A percentile compares a stretch with the other conserved stretches of the same genome.
Evolutionary conservation across 2,797 vertebrate species (phyloP).

Genomic region (Pampus argenteus): DNA sequence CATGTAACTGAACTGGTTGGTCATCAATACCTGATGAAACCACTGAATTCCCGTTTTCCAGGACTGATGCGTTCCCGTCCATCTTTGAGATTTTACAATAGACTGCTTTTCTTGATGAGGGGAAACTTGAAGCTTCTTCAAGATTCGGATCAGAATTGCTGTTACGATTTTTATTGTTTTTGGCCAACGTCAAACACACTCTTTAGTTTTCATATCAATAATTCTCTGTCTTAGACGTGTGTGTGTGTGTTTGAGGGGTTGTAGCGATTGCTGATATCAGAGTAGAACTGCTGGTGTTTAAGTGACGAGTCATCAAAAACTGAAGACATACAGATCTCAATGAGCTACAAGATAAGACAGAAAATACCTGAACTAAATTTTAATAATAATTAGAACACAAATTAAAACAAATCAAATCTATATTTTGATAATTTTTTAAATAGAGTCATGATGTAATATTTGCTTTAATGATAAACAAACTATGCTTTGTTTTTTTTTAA

Average conservation of each 20-base stretch:
- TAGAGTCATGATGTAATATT: not conserved
- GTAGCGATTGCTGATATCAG: constrained; percentile 44
- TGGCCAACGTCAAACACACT: constrained; percentile 27
- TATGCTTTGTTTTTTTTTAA: not conserved
- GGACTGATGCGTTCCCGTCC: not conserved
- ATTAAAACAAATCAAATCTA: not conserved
- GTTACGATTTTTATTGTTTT: constrained; percentile 27
- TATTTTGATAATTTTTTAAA: not conserved
- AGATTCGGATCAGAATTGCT: constrained; percentile 15
- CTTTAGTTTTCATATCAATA: constrained; percentile 52
- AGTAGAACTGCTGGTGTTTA: constrained; percentile 26
- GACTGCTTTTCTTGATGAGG: constrained; percentile 1
- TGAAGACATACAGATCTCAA: not conserved
- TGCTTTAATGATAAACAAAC: not conserved
- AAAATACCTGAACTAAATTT: not conserved
- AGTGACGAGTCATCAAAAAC: constrained; percentile 8
- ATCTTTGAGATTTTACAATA: constrained; percentile 5
- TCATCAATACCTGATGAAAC: constrained; percentile 34
- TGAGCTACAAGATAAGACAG: too few relatives aligned
- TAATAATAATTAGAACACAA: too few relatives aligned
- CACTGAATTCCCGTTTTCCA: not conserved
- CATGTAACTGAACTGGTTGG: constrained; percentile 13
- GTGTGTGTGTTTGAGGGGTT: constrained; percentile 31
- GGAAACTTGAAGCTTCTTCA: constrained; percentile 7
- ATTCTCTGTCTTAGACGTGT: constrained; percentile 52